Evolutionary conservation across 2,888 invertebrate genomes (phyloP).

Genomic region (Oscheius sp.): DNA sequence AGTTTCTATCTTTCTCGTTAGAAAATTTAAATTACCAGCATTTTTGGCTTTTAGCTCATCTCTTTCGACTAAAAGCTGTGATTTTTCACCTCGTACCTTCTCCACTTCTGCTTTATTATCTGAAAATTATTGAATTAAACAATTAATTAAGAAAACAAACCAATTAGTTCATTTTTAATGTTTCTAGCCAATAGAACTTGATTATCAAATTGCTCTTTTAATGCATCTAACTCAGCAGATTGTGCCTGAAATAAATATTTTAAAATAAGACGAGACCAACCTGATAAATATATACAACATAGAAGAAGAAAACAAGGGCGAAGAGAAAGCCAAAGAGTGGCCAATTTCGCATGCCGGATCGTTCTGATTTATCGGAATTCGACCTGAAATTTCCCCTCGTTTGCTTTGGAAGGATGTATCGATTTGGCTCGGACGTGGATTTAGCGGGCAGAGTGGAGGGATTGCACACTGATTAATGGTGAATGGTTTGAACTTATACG

Average conservation of each 20-base stretch:
- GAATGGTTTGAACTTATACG: too few species aligned
- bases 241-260: constrained; percentile 24
- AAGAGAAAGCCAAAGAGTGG: constrained; percentile 55
- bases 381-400: constrained; percentile 28
- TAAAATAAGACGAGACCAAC: background rate
- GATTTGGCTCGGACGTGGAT: background rate
- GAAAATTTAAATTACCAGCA: background rate
- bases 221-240: constrained; percentile 18
- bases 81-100: background rate
- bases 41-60: background rate
- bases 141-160: background rate
- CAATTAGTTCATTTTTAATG: constrained; percentile 20
- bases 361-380: constrained; percentile 44
- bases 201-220: constrained; percentile 19
- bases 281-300: constrained; percentile 29
- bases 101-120: constrained; percentile 24
- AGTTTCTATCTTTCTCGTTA: background rate
- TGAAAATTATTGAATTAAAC: background rate
- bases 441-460: too few species aligned
- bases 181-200: constrained; percentile 1
- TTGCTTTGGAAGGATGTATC: background rate
- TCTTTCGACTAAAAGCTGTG: constrained; percentile 1
- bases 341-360: constrained; percentile 53
- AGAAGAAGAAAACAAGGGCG: constrained; percentile 42
- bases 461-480: too few species aligned